Percentiles rank a stretch among this genome's conserved stretches.
These are phyloP conservation scores for Avahi laniger DNA, from an alignment of 2,797 vertebrate species.

Conservation along the genomic window DNA sequence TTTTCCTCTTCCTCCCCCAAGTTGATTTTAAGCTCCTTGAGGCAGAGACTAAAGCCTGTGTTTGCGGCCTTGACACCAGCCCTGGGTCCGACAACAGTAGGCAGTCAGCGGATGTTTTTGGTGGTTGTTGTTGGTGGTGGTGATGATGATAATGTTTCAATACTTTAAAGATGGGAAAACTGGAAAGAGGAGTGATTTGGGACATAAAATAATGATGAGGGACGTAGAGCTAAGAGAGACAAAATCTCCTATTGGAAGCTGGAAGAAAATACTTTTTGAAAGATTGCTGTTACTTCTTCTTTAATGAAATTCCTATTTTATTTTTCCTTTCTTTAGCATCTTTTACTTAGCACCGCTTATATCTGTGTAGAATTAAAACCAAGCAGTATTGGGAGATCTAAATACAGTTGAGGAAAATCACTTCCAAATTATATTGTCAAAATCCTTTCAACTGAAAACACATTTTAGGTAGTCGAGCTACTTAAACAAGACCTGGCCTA, in stretches of 20 bases:
- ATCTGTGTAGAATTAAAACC: not conserved
- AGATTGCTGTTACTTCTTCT: constrained; percentile 8
- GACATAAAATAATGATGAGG: not conserved
- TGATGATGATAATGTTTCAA: not conserved
- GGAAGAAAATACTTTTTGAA: constrained; percentile 15
- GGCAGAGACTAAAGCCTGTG: not conserved
- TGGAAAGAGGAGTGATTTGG: not conserved
- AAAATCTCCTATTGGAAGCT: not conserved
- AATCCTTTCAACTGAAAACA: not conserved
- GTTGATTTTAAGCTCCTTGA: not conserved
- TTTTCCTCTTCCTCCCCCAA: not conserved
- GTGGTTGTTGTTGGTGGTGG: not conserved
- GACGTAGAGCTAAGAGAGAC: not conserved
- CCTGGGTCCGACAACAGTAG: not conserved
- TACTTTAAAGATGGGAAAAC: not conserved
- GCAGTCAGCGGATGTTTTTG: not conserved
- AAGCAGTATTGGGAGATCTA: not conserved
- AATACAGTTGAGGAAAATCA: not conserved
- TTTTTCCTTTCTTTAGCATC: not conserved
- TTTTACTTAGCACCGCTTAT: not conserved
- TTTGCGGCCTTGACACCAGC: not conserved
- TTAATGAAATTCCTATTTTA: not conserved
- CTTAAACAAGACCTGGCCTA: not conserved
- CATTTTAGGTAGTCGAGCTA: not conserved
- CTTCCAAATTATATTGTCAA: not conserved